Conservation (phyloP, 2,797 vertebrate genomes). For the Agapornis canus region DNA sequence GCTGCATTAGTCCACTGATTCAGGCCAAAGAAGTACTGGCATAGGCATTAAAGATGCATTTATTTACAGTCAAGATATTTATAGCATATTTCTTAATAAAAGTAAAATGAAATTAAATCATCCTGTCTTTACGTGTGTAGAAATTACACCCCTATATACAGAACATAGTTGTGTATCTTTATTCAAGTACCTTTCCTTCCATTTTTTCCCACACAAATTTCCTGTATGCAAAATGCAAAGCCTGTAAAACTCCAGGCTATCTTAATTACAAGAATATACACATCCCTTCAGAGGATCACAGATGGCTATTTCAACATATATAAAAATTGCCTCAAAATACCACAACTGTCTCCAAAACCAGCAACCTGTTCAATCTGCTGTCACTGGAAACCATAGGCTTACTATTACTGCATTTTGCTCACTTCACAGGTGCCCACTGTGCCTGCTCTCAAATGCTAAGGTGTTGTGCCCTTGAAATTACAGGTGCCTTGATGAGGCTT, state of each 20-base stretch:
- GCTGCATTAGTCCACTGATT: neutral
- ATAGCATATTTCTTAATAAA: neutral
- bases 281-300: neutral
- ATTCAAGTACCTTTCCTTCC: neutral
- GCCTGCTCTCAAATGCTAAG: neutral
- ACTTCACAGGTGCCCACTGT: neutral
- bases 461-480: neutral
- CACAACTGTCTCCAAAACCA: neutral
- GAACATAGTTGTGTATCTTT: neutral
- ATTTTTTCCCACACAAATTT: neutral
- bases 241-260: neutral
- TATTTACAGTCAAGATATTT: neutral
- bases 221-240: neutral
- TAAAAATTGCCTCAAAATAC: conserved; percentile 1
- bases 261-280: neutral
- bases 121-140: neutral
- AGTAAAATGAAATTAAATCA: neutral
- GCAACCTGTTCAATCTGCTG: neutral
- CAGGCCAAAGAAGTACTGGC: neutral
- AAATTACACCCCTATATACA: neutral
- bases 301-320: neutral
- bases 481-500: neutral
- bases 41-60: neutral
- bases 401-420: conserved; percentile 32
- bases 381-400: neutral